Evolutionary conservation across 1,140 invertebrate species (phyloP).

Genomic region (Trichomalopsis sarcophagae): DNA sequence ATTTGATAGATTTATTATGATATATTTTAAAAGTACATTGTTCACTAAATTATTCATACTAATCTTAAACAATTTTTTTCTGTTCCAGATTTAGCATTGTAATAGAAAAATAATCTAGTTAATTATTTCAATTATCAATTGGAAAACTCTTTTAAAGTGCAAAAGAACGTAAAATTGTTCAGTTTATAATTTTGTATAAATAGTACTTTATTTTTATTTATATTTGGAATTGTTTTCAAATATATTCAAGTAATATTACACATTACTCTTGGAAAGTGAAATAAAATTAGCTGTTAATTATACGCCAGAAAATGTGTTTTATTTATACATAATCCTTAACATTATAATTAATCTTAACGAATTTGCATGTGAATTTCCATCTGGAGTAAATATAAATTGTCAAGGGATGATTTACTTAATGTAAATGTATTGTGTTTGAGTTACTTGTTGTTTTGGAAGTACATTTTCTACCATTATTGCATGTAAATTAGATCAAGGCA

Average conservation of each 20-base stretch:
- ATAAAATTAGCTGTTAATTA: constrained; percentile 45
- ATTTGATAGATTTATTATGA: not conserved
- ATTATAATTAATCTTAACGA: constrained; percentile 5
- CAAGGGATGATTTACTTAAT: not conserved
- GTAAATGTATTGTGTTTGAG: not conserved
- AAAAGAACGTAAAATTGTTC: constrained; percentile 35
- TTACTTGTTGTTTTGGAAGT: constrained; percentile 24
- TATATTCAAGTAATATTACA: not conserved
- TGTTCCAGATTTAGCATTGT: constrained; percentile 43
- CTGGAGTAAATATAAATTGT: constrained; percentile 4
- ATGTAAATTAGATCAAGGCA: not conserved
- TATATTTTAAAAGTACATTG: not conserved
- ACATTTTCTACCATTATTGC: not conserved
- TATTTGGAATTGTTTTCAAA: constrained; percentile 3
- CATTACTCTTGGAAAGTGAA: constrained; percentile 21
- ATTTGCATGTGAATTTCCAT: not conserved
- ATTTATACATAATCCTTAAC: constrained; percentile 29
- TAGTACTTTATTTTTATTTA: constrained; percentile 45
- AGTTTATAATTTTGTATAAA: constrained; percentile 50
- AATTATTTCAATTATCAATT: constrained; percentile 25
- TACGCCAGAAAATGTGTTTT: constrained; percentile 29
- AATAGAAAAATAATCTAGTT: constrained; percentile 20
- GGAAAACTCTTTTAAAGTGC: constrained; percentile 6
- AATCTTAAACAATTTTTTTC: not conserved
- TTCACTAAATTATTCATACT: constrained; percentile 9